Percentiles rank a stretch among this genome's conserved stretches.
phyloP scores from a whole-genome alignment of 2,797 vertebrate species.

The Menidia menidia region DNA sequence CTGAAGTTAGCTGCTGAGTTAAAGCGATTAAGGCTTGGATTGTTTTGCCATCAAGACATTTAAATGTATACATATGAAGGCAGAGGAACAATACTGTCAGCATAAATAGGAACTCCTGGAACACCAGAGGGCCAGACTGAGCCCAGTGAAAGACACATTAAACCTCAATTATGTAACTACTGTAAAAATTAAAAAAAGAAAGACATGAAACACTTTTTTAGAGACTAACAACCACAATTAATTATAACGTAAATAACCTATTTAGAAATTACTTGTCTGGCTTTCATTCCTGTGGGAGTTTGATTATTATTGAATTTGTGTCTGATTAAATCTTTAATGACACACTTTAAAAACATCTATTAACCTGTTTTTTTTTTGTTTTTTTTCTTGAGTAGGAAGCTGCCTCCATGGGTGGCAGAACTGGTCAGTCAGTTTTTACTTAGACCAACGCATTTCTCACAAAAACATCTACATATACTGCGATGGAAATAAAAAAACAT shows the following conservation, averaged over 20 bases:
- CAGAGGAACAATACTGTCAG: slow-evolving; percentile 18
- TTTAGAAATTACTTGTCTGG: not conserved
- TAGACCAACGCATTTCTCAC: too few species aligned
- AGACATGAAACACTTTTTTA: not conserved
- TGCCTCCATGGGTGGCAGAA: too few species aligned
- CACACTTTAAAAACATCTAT: not conserved
- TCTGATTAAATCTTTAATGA: not conserved
- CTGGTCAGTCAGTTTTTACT: too few species aligned
- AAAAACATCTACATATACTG: too few species aligned
- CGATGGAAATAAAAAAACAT: too few species aligned
- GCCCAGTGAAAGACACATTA: not conserved
- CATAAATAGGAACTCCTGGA: slow-evolving; percentile 28
- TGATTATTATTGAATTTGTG: not conserved
- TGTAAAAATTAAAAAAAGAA: slow-evolving; percentile 2
- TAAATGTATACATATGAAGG: slow-evolving; percentile 27
- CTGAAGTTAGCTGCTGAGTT: slow-evolving; percentile 38
- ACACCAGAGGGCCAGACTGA: slow-evolving; percentile 5
- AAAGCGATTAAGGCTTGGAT: slow-evolving; percentile 44
- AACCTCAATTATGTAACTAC: not conserved
- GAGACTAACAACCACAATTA: not conserved
- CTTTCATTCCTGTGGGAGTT: slow-evolving; percentile 10
- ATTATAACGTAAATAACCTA: not conserved
- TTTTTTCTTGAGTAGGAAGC: too few species aligned
- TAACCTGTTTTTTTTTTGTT: too few species aligned
- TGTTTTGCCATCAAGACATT: slow-evolving; percentile 38